These are phyloP conservation scores for Tetragonisca angustula DNA, from an alignment of 2,888 invertebrate genomes.

Conservation along the genomic window DNA sequence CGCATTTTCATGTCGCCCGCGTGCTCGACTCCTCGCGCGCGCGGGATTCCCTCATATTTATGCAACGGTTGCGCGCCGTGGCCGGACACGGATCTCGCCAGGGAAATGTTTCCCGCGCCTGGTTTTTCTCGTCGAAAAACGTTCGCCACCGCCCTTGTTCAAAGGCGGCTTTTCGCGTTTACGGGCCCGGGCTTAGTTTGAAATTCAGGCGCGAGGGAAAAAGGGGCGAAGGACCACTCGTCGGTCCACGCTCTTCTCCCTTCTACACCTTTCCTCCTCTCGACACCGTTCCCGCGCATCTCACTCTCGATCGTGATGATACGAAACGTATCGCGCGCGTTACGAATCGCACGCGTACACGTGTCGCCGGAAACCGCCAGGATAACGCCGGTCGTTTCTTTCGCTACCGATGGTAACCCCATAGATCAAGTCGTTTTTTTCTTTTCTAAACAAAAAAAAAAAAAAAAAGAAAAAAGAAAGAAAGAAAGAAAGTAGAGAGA, in stretches of 20 bases:
- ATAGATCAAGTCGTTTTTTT: conserved; percentile 4
- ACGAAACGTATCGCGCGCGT: conserved; percentile 1
- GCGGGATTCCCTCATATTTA: conserved; percentile 71
- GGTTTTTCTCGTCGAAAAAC: conserved; percentile 63
- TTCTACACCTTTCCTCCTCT: neutral
- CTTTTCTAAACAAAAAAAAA: too few relatives aligned
- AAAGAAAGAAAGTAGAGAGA: neutral
- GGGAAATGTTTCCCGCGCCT: conserved; percentile 67
- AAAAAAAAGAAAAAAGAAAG: too few relatives aligned
- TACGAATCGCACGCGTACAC: neutral
- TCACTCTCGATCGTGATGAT: neutral
- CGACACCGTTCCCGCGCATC: neutral
- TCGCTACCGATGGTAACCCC: neutral
- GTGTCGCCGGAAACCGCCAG: conserved; percentile 6
- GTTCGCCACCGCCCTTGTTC: conserved; percentile 47
- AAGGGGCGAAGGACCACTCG: conserved; percentile 40
- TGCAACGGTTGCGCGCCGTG: conserved; percentile 70
- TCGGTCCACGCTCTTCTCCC: neutral
- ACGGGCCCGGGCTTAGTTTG: conserved; percentile 58
- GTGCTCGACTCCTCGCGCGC: conserved; percentile 60
- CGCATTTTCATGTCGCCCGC: conserved; percentile 74
- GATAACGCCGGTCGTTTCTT: neutral
- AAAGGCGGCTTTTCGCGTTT: conserved; percentile 62
- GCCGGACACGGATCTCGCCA: conserved; percentile 71
- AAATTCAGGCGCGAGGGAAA: conserved; percentile 63